Conservation (phyloP, 2,888 invertebrate genomes). For the Sylvicola cinctus region DNA sequence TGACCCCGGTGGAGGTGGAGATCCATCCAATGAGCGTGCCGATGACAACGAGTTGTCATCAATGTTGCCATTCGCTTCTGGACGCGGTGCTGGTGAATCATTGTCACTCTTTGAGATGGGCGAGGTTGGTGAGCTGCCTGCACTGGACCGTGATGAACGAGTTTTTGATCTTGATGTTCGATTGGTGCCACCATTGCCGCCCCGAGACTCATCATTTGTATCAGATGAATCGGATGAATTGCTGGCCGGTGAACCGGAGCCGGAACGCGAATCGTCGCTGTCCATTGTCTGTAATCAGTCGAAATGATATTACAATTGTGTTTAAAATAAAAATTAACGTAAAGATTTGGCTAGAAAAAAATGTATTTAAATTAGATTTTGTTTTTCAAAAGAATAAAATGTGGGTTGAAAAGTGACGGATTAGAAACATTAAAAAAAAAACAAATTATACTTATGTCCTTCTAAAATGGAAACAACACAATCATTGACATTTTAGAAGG, state of each 20-base stretch:
- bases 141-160: constrained; percentile 11
- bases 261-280: constrained; percentile 19
- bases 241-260: constrained; percentile 18
- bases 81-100: constrained; percentile 4
- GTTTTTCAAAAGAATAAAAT: no score
- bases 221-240: constrained; percentile 29
- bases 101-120: constrained; percentile 1
- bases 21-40: neutral
- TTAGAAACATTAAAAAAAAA: no score
- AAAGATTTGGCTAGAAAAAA: no score
- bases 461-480: no score
- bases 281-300: constrained; percentile 9
- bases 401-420: no score
- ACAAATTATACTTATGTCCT: no score
- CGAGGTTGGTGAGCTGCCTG: constrained; percentile 8
- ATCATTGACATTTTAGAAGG: no score
- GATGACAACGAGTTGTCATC: constrained; percentile 2
- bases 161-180: constrained; percentile 15
- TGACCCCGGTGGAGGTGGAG: neutral
- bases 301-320: no score
- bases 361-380: no score
- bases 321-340: no score
- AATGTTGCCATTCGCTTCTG: neutral
- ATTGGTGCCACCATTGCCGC: constrained; percentile 10
- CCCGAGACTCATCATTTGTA: constrained; percentile 24